Conservation (phyloP, 2,888 invertebrate genomes). For the Micoletzkya japonica region DNA sequence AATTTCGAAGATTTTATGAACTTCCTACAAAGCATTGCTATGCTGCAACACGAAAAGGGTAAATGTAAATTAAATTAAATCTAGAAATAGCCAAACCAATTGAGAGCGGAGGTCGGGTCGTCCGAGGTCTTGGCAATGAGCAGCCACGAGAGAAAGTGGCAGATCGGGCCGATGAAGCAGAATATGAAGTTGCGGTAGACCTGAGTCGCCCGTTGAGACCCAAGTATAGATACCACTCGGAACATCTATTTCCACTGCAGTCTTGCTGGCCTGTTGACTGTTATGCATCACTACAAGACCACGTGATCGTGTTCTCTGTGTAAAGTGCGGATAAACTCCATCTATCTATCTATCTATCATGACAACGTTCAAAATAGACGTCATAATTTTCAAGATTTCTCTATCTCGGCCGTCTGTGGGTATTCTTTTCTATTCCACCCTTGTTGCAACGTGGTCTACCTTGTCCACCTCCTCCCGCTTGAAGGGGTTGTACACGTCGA, state of each 20-base stretch:
- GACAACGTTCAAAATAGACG: neutral
- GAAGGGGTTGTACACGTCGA: conserved; percentile 8
- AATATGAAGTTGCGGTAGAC: conserved; percentile 23
- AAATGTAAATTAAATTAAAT: neutral
- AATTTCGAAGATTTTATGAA: neutral
- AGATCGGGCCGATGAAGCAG: conserved; percentile 7
- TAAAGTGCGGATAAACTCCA: neutral
- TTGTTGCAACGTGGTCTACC: conserved; percentile 1
- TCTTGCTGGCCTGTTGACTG: too few relatives aligned
- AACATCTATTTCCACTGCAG: too few relatives aligned
- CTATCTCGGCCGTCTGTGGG: too few relatives aligned
- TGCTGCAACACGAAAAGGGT: neutral
- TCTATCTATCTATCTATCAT: neutral
- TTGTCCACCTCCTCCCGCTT: conserved; percentile 22
- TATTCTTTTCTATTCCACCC: too few relatives aligned
- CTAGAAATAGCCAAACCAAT: neutral
- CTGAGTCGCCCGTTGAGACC: too few relatives aligned
- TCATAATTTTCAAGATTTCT: too few relatives aligned
- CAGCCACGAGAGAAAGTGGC: conserved; percentile 9
- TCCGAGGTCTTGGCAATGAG: conserved; percentile 13
- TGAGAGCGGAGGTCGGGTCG: neutral
- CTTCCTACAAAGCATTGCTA: too few relatives aligned
- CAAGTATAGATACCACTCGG: too few relatives aligned
- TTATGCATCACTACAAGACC: too few relatives aligned
- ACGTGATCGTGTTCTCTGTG: neutral